These are phyloP conservation scores for Cosmopolites sordidus DNA, from an alignment of 2,888 invertebrate genomes.

Conservation along the genomic window DNA sequence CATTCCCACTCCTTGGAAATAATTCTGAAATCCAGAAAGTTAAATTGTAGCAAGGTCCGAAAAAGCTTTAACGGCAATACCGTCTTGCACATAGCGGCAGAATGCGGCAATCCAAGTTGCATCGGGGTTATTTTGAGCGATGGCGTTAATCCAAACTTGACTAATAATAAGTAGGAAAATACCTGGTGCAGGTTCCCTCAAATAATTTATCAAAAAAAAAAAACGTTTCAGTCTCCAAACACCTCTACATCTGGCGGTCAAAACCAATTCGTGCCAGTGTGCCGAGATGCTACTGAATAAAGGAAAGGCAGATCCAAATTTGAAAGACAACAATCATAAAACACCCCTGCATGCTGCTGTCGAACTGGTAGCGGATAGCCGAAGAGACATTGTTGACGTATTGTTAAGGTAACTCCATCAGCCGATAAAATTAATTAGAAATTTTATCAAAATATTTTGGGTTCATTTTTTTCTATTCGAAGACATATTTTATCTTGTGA, in stretches of 20 bases:
- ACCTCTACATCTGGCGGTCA: conserved; percentile 77
- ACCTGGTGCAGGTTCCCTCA: not conserved
- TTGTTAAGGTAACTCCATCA: conserved; percentile 1
- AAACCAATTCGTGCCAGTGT: conserved; percentile 73
- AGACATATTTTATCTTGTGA: too few relatives aligned
- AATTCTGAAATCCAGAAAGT: conserved; percentile 69
- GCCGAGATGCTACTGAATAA: conserved; percentile 70
- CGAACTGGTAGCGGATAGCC: conserved; percentile 47
- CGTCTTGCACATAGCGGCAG: conserved; percentile 79
- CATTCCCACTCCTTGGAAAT: conserved; percentile 68
- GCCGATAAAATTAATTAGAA: too few relatives aligned
- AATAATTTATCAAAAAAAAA: not conserved
- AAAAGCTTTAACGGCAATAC: conserved; percentile 72
- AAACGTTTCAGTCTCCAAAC: conserved; percentile 50
- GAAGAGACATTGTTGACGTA: conserved; percentile 1
- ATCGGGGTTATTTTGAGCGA: conserved; percentile 67
- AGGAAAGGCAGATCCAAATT: conserved; percentile 72
- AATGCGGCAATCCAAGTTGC: conserved; percentile 78
- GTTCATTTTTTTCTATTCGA: too few relatives aligned
- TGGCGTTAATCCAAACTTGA: conserved; percentile 41
- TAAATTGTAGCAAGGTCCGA: conserved; percentile 61
- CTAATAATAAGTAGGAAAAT: not conserved
- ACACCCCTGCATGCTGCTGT: conserved; percentile 80
- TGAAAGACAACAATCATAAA: conserved; percentile 73
- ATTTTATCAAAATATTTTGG: too few relatives aligned